Evolutionary conservation across 2,888 invertebrate species (phyloP), one percentile per base, ranked within the genome.

Genomic region (Phlogophora meticulosa): DNA sequence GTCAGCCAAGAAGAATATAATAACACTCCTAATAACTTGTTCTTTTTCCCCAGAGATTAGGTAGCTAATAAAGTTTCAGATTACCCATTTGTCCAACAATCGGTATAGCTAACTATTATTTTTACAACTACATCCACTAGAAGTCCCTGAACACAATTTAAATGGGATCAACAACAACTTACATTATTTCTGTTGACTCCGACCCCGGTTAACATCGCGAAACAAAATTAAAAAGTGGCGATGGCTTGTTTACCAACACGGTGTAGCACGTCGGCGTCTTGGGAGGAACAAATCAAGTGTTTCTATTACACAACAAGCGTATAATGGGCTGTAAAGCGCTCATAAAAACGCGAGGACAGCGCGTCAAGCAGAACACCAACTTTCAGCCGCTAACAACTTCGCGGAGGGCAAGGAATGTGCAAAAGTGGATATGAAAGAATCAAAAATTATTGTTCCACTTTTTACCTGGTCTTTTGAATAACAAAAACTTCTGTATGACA

Each of bases 261-360:
- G 68, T 57, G 74, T 68, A 48, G 59, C 64, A 36, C 40, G 40
- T n/a, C 52, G 52, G 48, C 61, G 78, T 60, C 78, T 62, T n/a
- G 73, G 78, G 76, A 76, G 68, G 80, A 76, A 82, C 83, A 77
- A 78, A 80, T 80, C 72, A 78, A 78, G 82, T 69, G 80, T 71
- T 70, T 74, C 74, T 83, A 76, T 83, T 73, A 81, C 86, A 83
- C 84, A 83, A 84, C 85, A 85, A 82, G 69, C 69, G 74, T 78
- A 73, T 76, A 80, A 85, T 81, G 81, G 78, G 85, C 81, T 84
- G 85, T 86, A 85, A 86, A 86, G 72, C 76, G 84, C 65, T 76
- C 77, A 74, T 84, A 84, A 84, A 84, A 82, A 76, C 76, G 77
- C 76, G 80, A 77, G 53, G 72, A 82, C 72, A 75, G 53, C 73